A percentile compares a stretch with the other conserved stretches of the same genome.
phyloP scores from a whole-genome alignment of 2,797 vertebrate genomes.

The Antennarius maculatus region DNA sequence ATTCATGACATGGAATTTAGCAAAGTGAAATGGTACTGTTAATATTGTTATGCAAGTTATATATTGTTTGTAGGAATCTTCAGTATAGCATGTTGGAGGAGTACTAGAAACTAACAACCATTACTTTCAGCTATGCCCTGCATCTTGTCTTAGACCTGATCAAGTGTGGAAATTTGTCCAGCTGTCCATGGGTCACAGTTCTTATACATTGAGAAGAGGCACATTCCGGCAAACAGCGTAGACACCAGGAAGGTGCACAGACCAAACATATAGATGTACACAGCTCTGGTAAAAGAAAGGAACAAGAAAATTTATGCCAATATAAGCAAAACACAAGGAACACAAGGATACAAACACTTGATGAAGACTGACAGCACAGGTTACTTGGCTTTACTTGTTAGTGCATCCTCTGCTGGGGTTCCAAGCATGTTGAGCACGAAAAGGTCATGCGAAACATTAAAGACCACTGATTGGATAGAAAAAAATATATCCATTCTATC shows the following conservation, averaged over 20 bases:
- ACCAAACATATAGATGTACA: conserved; percentile 91
- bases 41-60: neutral
- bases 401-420: no score
- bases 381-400: no score
- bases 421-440: no score
- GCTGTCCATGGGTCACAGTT: conserved; percentile 90
- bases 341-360: no score
- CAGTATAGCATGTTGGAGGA: neutral
- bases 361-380: no score
- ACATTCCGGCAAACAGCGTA: conserved; percentile 86
- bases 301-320: no score
- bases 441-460: no score
- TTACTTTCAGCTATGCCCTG: neutral
- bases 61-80: neutral
- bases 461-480: no score
- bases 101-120: neutral
- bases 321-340: no score
- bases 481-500: no score
- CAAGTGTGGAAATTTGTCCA: conserved; percentile 83
- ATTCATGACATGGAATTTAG: neutral
- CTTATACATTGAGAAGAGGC: conserved; percentile 91
- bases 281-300: conserved; percentile 77
- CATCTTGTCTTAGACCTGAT: conserved; percentile 84
- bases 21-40: neutral
- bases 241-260: conserved; percentile 86